Base-by-base conservation (phyloP, 2,797 vertebrate species). In the Anabas testudineus region DNA sequence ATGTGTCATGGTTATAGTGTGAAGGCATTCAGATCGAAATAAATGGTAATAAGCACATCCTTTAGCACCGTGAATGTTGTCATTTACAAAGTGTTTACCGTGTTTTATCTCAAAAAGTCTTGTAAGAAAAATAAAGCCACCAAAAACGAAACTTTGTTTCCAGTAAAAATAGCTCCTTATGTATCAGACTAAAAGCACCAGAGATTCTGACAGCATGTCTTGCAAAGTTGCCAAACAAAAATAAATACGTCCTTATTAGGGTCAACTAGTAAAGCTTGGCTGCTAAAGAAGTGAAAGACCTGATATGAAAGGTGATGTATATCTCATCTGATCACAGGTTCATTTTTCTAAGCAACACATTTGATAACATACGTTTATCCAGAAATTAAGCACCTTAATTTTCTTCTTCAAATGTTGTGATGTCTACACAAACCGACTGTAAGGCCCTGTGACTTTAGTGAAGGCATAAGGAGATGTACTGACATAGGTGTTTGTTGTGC, bases 381-480 rank as follows among this genome's bases (percentile, higher is more conserved):
- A 81, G 81, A 86, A 75, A 82, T 79, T 87, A 72, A 94, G 91
- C 91, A 93, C 91, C 92, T 67, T 81, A 77, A 39, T 70, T 73
- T 83, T 82, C 65, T 75, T 80, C 62, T 63, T 63, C 76, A 67
- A 75, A 55, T 63, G 70, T 86, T 83, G 83, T 63, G 70, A 86
- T 83, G 83, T 80, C 92, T 93, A 99, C 60, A 95, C 91, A 80
- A 96, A 98, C 78, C 95, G 90, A 93, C 95, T 98, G 92, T 99
- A 99, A 93, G 98, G 98, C 91, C 98, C 98, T 42, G 98, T 99
- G 92, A 99, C 97, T 94, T 96, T 97, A 65, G 97, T 99, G 88
- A 96, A 99, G 95, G 98, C 97, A 80, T 98, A 99, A 42, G 98
- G 98, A 88, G 96, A 90, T 79, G 98, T 97, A 80, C 91, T 98